Percentiles rank a stretch among this genome's conserved stretches.
Evolutionary conservation across 2,113 vertebrate species (phyloP).

Genomic region (Labrus mixtus): DNA sequence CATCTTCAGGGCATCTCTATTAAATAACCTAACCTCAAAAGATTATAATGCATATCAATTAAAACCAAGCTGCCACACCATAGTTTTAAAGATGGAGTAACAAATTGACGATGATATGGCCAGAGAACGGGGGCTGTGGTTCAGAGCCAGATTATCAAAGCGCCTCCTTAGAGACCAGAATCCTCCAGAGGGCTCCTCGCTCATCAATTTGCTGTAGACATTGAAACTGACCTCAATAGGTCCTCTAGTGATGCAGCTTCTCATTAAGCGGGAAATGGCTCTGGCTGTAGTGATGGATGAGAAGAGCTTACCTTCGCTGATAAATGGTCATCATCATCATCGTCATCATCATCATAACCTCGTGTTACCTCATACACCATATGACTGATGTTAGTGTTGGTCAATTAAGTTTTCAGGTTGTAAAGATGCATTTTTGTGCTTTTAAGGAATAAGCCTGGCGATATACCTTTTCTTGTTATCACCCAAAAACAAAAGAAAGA

Average conservation of each 20-base stretch:
- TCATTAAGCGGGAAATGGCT: conserved; percentile 55
- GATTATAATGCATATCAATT: too few relatives aligned
- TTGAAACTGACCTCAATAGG: conserved; percentile 55
- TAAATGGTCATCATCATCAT: conserved; percentile 34
- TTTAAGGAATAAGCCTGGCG: background rate
- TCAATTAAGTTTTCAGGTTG: too few relatives aligned
- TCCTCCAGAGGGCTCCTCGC: conserved; percentile 10
- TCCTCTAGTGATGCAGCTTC: conserved; percentile 42
- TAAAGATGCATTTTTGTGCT: too few relatives aligned
- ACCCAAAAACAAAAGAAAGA: background rate
- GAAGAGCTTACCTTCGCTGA: conserved; percentile 26
- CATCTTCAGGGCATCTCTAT: too few relatives aligned
- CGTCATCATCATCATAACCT: too few relatives aligned
- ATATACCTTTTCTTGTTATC: background rate
- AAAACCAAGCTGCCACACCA: too few relatives aligned
- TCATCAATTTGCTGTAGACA: conserved; percentile 30
- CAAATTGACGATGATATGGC: background rate
- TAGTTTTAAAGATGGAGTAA: too few relatives aligned
- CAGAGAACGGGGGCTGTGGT: background rate
- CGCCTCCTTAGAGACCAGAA: conserved; percentile 4
- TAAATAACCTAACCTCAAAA: too few relatives aligned
- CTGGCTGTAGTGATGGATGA: conserved; percentile 37
- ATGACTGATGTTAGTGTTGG: background rate
- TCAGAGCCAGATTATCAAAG: conserved; percentile 26
- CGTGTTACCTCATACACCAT: background rate